Evolutionary conservation across 2,797 vertebrate genomes (phyloP), one percentile per base, ranked within the genome.

Genomic region (Onychomys leucogaster): DNA sequence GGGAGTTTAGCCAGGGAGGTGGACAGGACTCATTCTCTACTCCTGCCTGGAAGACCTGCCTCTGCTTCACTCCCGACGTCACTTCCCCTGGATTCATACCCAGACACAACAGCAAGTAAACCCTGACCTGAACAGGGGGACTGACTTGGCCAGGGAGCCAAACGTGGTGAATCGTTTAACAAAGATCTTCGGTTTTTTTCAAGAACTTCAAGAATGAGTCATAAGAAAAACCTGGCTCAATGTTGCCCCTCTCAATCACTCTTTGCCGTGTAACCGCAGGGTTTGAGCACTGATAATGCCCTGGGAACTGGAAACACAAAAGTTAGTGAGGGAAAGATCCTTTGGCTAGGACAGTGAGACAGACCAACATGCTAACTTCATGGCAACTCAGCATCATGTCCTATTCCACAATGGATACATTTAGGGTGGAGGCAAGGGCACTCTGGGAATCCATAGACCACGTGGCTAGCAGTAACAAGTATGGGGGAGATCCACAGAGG

Each of bases 211-310:
- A 80, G 65, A 88, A 67, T 55, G 85, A 87, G 49, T 94, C 57
- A 77, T 65, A 94, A 32, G 90, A 57, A 89, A 97, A 94, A 69
- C n/a, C 63, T 93, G 37, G 5, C 87, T 89, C 78, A 46, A 82
- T 12, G 59, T 13, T 7, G 2, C 27, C 87, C 80, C 55, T 91
- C 55, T 23, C 34, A 76, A 71, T 77, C 9, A 14, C 65, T 81
- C 27, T 32, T 89, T 5, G 1, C 81, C 69, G 4, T 55, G 75
- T 55, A 49, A 2, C 23, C 57, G n/a, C 25, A 3, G 32, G 21
- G n/a, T 90, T 19, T 75, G 43, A 90, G 32, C 3, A 5, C 46
- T 75, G 73, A 52, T 46, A 34, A 63, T 25, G 19, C 43, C 12
- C 27, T n/a, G n/a, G 49, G 71, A 49, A 8, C 43, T 65, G 12